Conservation (phyloP, 2,888 invertebrate species). For the Caenorhabditis sp. region DNA sequence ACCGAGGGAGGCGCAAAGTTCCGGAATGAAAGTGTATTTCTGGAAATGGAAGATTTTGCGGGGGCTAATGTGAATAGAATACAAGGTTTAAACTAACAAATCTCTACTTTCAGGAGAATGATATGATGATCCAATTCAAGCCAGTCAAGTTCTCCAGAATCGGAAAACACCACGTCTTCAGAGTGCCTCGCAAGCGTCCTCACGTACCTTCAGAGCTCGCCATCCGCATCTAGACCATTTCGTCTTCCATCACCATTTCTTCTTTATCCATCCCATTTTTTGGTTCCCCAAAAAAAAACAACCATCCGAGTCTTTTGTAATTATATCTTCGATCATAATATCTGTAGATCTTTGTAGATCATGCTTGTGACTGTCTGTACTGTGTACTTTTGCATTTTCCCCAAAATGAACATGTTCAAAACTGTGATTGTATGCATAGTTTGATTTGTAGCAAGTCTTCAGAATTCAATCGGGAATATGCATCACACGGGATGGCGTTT, state of each 20-base stretch:
- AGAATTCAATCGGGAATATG: not conserved
- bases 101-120: constrained; percentile 51
- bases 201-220: constrained; percentile 28
- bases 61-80: not conserved
- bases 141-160: constrained; percentile 62
- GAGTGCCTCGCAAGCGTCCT: constrained; percentile 24
- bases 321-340: constrained; percentile 18
- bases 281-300: constrained; percentile 47
- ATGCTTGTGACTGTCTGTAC: not conserved
- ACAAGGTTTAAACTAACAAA: not conserved
- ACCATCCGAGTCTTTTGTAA: constrained; percentile 13
- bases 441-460: too few relatives aligned
- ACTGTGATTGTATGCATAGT: not conserved
- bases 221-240: constrained; percentile 31
- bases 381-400: constrained; percentile 8
- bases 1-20: constrained; percentile 22
- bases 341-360: constrained; percentile 34
- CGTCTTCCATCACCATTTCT: not conserved
- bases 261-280: constrained; percentile 12
- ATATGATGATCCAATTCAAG: constrained; percentile 67
- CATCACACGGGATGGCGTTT: not conserved
- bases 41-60: not conserved
- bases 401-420: constrained; percentile 15
- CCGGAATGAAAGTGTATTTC: constrained; percentile 32
- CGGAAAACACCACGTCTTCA: constrained; percentile 28